Base-by-base conservation (phyloP, 2,113 vertebrate genomes). In the Clupea harengus region DNA sequence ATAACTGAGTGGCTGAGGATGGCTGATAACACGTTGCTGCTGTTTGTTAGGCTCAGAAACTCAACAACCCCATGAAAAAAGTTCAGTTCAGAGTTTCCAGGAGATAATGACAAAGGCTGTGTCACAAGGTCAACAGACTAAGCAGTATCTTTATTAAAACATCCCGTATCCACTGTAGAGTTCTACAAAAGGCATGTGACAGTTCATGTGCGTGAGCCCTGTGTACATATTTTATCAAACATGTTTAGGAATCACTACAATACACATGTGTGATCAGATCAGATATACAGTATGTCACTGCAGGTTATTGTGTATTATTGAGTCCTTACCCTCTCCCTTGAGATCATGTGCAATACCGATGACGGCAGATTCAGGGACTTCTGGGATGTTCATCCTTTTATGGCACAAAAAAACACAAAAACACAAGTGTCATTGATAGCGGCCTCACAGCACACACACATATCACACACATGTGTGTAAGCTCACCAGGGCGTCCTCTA, bases 401-500 rank as follows among this genome's bases (percentile, higher is more conserved):
- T 39, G 39, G 15, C 85, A 50, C 11, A 39, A 80, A 81, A 20
- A 49, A 86, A 57, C 44, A 83, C 45, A 82, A 86, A 57, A 46
- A 84, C 45, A 83, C 6, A 84, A 45, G 22, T 81, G 45, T 84
- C 67, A 80, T 4, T 20, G 20, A 15, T 20, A 4, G 7, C 18
- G 13, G 86, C 20, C 22, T 0, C 28, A 49, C 82, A 22, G 60
- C n/a, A n/a, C 39, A 39, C 39, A 39, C 39, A 39, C 39, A 39
- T 39, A 20, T n/a, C 57, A 22, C 47, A 64, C 15, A n/a, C 25
- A 44, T 81, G 22, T 64, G 9, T 50, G 1, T 49, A 28, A 15
- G 85, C 90, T 94, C 90, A 98, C 97, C 95, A 99, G 93, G 0
- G 95, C 97, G n/a, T 98, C 96, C 91, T 99, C 97, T 0, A 98